phyloP scores from a whole-genome alignment of 2,113 vertebrate genomes.

The Suncus etruscus region DNA sequence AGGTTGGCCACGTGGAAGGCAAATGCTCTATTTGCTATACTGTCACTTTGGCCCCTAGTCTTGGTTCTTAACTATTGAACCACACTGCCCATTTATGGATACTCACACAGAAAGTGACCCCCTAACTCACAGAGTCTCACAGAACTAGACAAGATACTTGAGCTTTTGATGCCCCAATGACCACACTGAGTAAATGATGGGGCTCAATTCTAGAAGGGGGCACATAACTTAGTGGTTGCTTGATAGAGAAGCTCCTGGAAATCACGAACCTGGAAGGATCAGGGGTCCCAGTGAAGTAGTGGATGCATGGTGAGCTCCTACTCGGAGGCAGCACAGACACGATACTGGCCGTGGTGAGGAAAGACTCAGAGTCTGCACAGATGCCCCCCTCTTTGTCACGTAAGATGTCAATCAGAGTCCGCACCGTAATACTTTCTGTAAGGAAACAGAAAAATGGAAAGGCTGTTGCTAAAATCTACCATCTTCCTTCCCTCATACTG shows the following conservation, averaged over 20 bases:
- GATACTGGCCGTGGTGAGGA: constrained; percentile 89
- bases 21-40: too few relatives aligned
- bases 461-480: not conserved
- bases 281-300: constrained; percentile 91
- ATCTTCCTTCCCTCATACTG: not conserved
- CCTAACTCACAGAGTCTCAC: not conserved
- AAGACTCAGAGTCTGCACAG: constrained; percentile 89
- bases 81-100: too few relatives aligned
- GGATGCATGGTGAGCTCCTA: constrained; percentile 86
- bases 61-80: too few relatives aligned
- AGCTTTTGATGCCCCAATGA: not conserved
- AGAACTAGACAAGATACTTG: not conserved
- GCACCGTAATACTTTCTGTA: constrained; percentile 87
- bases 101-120: not conserved
- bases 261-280: constrained; percentile 89
- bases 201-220: not conserved
- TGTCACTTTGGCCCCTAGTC: too few relatives aligned
- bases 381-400: constrained; percentile 88
- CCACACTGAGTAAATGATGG: not conserved
- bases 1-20: too few relatives aligned
- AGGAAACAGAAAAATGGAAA: not conserved
- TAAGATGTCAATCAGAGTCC: constrained; percentile 89
- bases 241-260: not conserved
- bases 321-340: constrained; percentile 90
- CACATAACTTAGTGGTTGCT: rapidly evolving